Evolutionary conservation across 2,113 vertebrate species (phyloP).

Genomic region (Hydrolagus affinis): DNA sequence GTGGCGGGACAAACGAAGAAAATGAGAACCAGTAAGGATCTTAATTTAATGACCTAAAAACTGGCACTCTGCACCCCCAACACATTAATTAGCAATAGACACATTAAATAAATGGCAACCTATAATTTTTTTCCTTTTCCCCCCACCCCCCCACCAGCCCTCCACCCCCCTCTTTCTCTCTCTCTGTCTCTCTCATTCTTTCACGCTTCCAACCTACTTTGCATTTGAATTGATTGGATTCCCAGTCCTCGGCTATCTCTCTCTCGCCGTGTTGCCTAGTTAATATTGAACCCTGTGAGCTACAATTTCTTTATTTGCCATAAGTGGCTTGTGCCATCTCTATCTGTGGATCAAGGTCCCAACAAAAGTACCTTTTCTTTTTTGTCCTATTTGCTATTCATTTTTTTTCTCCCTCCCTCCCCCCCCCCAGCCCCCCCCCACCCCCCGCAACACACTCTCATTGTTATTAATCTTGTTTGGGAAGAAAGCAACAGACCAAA

Average conservation of each 20-base stretch:
- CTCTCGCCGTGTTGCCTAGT: constrained; percentile 8
- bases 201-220: neutral
- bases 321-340: neutral
- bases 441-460: too few species aligned
- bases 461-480: neutral
- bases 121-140: neutral
- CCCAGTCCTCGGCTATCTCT: neutral
- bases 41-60: constrained; percentile 23
- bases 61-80: neutral
- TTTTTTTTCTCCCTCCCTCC: neutral
- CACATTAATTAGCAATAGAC: constrained; percentile 8
- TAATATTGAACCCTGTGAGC: neutral
- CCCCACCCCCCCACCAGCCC: too few species aligned
- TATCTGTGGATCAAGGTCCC: neutral
- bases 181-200: neutral
- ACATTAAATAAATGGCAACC: constrained; percentile 25
- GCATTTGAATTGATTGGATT: constrained; percentile 3
- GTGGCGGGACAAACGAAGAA: neutral
- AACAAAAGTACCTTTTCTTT: neutral
- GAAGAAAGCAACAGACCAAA: constrained; percentile 1
- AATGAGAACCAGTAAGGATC: constrained; percentile 18
- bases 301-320: constrained; percentile 9
- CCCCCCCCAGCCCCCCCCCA: too few species aligned
- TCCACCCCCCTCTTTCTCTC: too few species aligned
- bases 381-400: neutral